phyloP scores from a whole-genome alignment of 2,797 vertebrate genomes.

The Crocidura indochinensis region DNA sequence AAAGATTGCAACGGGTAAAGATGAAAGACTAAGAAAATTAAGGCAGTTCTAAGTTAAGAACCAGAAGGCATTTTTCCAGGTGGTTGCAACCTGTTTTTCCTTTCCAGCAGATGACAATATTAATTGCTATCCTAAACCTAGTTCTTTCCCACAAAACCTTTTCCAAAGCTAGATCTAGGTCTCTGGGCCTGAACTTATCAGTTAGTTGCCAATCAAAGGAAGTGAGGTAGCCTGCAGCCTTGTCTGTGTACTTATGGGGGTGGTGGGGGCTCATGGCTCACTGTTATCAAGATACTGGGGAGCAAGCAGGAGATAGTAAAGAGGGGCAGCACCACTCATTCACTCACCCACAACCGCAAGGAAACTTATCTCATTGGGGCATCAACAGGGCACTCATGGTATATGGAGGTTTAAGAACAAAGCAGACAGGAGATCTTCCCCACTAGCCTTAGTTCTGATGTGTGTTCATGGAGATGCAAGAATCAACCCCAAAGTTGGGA shows the following conservation, averaged over 20 bases:
- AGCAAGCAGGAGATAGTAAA: constrained; percentile 41
- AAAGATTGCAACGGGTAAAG: constrained; percentile 43
- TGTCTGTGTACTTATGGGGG: constrained; percentile 73
- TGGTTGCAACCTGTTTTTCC: background rate
- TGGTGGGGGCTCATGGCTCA: constrained; percentile 60
- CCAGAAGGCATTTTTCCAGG: background rate
- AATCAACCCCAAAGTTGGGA: background rate
- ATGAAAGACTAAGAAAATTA: constrained; percentile 61
- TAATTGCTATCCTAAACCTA: background rate
- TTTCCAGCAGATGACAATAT: fast-evolving
- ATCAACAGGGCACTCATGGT: constrained; percentile 43
- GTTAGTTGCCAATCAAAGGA: constrained; percentile 45
- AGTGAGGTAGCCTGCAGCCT: constrained; percentile 42
- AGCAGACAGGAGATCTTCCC: background rate
- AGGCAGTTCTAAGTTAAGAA: background rate
- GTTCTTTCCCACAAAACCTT: background rate
- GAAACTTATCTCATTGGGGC: constrained; percentile 68
- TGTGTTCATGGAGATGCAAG: background rate
- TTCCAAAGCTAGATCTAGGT: background rate
- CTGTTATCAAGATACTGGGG: background rate
- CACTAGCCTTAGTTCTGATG: background rate
- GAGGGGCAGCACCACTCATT: background rate
- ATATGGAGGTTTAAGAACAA: background rate
- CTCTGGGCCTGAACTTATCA: background rate
- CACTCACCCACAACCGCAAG: too few relatives aligned